phyloP scores from a whole-genome alignment of 2,797 vertebrate genomes.

The Eleutherodactylus coqui region DNA sequence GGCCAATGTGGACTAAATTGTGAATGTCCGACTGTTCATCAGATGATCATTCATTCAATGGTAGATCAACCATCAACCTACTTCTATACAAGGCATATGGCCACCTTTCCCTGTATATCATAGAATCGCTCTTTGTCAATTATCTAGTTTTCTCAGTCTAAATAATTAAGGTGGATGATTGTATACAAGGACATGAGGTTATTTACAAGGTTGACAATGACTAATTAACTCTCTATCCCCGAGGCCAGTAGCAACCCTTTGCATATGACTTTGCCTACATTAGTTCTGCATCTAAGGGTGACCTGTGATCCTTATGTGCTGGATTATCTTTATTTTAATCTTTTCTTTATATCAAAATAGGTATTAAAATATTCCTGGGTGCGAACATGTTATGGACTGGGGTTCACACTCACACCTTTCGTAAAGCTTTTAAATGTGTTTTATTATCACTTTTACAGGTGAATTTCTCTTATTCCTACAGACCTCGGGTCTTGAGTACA shows the following conservation, averaged over 20 bases:
- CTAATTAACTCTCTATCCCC: neutral
- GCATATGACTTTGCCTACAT: neutral
- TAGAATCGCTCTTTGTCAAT: neutral
- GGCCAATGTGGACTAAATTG: no score
- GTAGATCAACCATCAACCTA: no score
- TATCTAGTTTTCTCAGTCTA: neutral
- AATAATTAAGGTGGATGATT: neutral
- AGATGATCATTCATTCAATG: no score
- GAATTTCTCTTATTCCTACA: slow-evolving; percentile 37
- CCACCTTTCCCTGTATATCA: neutral
- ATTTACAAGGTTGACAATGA: neutral
- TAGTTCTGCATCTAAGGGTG: neutral
- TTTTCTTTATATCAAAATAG: slow-evolving; percentile 13
- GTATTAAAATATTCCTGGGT: slow-evolving; percentile 17
- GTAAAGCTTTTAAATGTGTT: slow-evolving; percentile 54
- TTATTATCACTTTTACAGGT: slow-evolving; percentile 62
- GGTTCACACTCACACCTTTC: slow-evolving; percentile 37
- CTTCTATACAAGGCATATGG: no score
- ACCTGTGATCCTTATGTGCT: neutral
- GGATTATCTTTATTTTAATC: neutral
- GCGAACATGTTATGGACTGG: slow-evolving; percentile 41
- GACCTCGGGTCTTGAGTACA: slow-evolving; percentile 39
- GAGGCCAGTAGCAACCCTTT: neutral
- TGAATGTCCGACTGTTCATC: no score
- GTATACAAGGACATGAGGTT: neutral